A percentile compares a stretch with the other conserved stretches of the same genome.
These are phyloP conservation scores for Heliornis fulica DNA, from an alignment of 2,113 vertebrate species.

Conservation along the genomic window DNA sequence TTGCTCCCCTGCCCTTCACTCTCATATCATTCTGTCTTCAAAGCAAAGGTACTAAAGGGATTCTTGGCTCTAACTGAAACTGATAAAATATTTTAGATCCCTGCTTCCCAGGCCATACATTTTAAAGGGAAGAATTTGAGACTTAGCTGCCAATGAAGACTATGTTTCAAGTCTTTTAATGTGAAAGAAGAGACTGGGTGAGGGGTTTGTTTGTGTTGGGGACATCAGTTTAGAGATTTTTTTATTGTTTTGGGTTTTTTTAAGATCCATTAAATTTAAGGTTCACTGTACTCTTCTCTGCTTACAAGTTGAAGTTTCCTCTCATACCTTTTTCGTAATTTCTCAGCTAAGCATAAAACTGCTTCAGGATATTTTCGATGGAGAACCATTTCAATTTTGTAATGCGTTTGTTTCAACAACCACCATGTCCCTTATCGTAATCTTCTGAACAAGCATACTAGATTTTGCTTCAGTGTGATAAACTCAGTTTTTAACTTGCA, in stretches of 20 bases:
- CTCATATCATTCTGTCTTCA: background rate
- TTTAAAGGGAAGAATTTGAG: constrained; percentile 1
- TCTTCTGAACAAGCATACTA: background rate
- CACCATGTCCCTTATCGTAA: background rate
- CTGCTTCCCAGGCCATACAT: background rate
- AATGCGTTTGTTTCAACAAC: background rate
- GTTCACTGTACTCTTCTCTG: background rate
- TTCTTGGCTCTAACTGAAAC: constrained; percentile 11
- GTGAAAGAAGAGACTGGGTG: background rate
- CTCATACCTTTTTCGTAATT: background rate
- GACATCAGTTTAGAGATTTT: rapidly evolving
- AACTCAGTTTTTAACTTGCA: background rate
- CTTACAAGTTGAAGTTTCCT: background rate
- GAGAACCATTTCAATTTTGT: background rate
- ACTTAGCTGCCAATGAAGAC: background rate
- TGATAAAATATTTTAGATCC: background rate
- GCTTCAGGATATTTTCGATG: background rate
- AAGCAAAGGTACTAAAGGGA: constrained; percentile 8
- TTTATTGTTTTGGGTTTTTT: background rate
- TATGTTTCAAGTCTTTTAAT: background rate
- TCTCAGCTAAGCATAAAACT: background rate
- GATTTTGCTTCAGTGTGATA: background rate
- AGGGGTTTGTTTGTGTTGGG: background rate
- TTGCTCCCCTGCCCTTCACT: background rate
- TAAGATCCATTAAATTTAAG: background rate